Evolutionary conservation across 1,140 invertebrate genomes (phyloP).

Genomic region (Drosophila bocki): DNA sequence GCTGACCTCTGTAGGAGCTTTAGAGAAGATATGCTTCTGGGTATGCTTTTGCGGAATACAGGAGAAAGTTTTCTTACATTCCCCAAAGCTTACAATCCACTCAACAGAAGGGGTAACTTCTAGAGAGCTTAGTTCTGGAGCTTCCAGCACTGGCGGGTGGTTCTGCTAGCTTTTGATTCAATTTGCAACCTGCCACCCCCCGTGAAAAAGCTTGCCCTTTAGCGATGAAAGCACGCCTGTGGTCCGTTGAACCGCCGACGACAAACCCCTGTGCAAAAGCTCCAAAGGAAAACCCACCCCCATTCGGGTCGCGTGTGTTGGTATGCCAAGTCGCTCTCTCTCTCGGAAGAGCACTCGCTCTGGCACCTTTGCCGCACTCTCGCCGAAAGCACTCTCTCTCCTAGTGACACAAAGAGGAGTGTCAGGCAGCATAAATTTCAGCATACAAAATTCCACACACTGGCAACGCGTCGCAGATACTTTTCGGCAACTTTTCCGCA

Average conservation of each 20-base stretch:
- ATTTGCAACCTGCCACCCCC: conserved; percentile 17
- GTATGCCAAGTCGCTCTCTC: conserved; percentile 51
- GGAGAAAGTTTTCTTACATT: not conserved
- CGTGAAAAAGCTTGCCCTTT: conserved; percentile 28
- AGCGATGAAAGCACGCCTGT: conserved; percentile 36
- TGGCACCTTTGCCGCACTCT: conserved; percentile 12
- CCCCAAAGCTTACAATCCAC: conserved; percentile 6
- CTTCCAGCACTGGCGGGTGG: conserved; percentile 5
- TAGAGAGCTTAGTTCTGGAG: conserved; percentile 6
- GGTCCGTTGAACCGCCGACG: conserved; percentile 20
- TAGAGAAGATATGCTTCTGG: not conserved
- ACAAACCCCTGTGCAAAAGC: conserved; percentile 56
- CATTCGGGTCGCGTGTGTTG: conserved; percentile 51
- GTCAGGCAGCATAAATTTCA: conserved; percentile 81
- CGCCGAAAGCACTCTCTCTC: conserved; percentile 19
- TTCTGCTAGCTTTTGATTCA: conserved; percentile 33
- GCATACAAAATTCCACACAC: conserved; percentile 79
- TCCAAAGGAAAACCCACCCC: conserved; percentile 42
- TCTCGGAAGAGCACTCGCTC: conserved; percentile 21
- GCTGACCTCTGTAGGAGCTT: conserved; percentile 28
- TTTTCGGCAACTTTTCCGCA: conserved; percentile 79
- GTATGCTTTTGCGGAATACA: conserved; percentile 1
- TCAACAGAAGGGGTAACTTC: not conserved
- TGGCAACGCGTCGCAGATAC: conserved; percentile 69
- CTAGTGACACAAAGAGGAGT: conserved; percentile 80